These are phyloP conservation scores for Protobothrops mucrosquamatus DNA, from an alignment of 2,113 vertebrate genomes.

Conservation along the genomic window DNA sequence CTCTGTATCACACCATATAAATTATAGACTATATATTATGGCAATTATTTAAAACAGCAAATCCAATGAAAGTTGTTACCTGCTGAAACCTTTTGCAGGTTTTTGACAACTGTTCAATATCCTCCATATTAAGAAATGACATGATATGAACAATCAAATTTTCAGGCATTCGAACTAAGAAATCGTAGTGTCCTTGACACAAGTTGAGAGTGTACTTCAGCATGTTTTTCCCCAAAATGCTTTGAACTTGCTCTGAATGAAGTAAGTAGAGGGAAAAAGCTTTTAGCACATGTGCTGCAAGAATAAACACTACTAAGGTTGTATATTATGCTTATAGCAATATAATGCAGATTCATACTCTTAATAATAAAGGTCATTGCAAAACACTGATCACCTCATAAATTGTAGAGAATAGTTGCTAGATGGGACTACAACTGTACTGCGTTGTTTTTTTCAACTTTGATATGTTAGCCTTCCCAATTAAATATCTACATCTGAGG, in stretches of 20 bases:
- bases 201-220: slow-evolving; percentile 42
- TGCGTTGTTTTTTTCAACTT: neutral
- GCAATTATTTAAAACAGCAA: neutral
- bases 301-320: neutral
- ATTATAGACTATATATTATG: neutral
- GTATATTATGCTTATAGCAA: neutral
- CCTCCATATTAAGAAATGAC: slow-evolving; percentile 46
- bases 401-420: neutral
- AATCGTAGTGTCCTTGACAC: slow-evolving; percentile 40
- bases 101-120: slow-evolving; percentile 51
- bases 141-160: slow-evolving; percentile 27
- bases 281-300: neutral
- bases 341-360: neutral
- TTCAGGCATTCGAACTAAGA: slow-evolving; percentile 42
- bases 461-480: neutral
- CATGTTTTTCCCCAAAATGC: slow-evolving; percentile 41
- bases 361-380: neutral
- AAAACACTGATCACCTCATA: neutral
- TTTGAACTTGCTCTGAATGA: slow-evolving; percentile 35
- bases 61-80: slow-evolving; percentile 22
- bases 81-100: slow-evolving; percentile 47
- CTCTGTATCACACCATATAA: neutral
- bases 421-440: neutral
- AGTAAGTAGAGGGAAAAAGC: slow-evolving; percentile 4
- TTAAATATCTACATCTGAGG: neutral